Evolutionary conservation across 2,797 vertebrate species (phyloP).

Genomic region (Hippoglossus hippoglossus): DNA sequence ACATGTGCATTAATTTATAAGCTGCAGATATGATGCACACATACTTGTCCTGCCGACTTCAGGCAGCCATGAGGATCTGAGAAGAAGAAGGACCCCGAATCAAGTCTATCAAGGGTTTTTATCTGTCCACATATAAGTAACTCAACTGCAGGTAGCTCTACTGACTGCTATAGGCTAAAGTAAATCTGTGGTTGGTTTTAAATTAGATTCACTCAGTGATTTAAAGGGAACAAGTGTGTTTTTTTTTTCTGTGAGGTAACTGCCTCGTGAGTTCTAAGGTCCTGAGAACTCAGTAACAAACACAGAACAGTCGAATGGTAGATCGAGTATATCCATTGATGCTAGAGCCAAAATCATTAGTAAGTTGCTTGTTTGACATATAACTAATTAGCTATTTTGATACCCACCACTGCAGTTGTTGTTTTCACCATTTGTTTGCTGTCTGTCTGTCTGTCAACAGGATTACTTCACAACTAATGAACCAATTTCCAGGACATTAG

Average conservation of each 20-base stretch:
- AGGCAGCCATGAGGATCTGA: neutral
- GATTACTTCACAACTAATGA: too few species aligned
- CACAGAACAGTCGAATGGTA: neutral
- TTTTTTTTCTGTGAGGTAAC: slow-evolving; percentile 18
- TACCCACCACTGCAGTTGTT: neutral
- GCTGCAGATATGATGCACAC: neutral
- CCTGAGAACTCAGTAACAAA: neutral
- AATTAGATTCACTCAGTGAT: slow-evolving; percentile 22
- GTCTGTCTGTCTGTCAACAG: too few species aligned
- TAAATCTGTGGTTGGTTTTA: slow-evolving; percentile 38
- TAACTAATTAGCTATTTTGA: neutral
- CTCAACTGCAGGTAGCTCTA: slow-evolving; percentile 17
- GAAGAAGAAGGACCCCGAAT: slow-evolving; percentile 3
- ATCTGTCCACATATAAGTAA: slow-evolving; percentile 12
- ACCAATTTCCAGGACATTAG: too few species aligned
- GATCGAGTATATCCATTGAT: neutral
- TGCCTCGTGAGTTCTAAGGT: neutral
- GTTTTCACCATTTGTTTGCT: too few species aligned
- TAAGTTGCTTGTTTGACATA: neutral
- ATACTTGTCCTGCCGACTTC: slow-evolving; percentile 5
- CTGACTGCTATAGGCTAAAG: slow-evolving; percentile 11
- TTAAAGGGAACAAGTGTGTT: slow-evolving; percentile 9
- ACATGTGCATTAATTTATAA: neutral
- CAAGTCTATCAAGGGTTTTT: slow-evolving; percentile 11
- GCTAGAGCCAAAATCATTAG: neutral